Percentiles rank a stretch among this genome's conserved stretches.
Conservation (phyloP, 1,140 invertebrate species). For the Hetaerina americana region DNA sequence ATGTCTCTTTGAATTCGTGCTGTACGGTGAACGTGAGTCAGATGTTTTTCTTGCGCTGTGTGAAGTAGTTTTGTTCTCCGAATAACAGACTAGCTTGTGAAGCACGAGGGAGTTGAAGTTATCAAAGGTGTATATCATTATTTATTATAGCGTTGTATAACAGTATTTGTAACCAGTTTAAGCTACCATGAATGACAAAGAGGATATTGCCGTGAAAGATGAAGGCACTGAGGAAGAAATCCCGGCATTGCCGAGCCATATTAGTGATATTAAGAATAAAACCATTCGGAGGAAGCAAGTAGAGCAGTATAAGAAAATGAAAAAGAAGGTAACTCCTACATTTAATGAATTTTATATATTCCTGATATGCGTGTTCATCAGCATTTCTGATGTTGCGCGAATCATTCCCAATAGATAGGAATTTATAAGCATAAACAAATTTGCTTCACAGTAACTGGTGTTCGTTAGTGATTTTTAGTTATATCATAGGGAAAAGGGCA, state of each 20-base stretch:
- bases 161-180: too few relatives aligned
- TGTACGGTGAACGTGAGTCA: too few relatives aligned
- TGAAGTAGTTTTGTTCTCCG: too few relatives aligned
- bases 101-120: too few relatives aligned
- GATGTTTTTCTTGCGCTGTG: too few relatives aligned
- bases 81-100: too few relatives aligned
- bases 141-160: too few relatives aligned
- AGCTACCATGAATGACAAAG: too few relatives aligned
- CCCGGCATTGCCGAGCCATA: background rate
- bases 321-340: background rate
- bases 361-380: background rate
- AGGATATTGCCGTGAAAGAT: too few relatives aligned
- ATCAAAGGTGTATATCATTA: too few relatives aligned
- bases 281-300: background rate
- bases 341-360: background rate
- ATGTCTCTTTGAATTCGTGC: too few relatives aligned
- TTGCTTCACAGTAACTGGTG: background rate
- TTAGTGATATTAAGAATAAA: background rate
- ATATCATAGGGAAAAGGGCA: background rate
- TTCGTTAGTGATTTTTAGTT: background rate
- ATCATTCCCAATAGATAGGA: background rate
- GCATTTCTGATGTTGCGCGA: background rate
- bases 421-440: background rate
- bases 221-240: background rate
- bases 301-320: background rate